Evolutionary conservation across 2,113 vertebrate genomes (phyloP), one percentile per base, ranked within the genome.

Genomic region (Butorides virescens): DNA sequence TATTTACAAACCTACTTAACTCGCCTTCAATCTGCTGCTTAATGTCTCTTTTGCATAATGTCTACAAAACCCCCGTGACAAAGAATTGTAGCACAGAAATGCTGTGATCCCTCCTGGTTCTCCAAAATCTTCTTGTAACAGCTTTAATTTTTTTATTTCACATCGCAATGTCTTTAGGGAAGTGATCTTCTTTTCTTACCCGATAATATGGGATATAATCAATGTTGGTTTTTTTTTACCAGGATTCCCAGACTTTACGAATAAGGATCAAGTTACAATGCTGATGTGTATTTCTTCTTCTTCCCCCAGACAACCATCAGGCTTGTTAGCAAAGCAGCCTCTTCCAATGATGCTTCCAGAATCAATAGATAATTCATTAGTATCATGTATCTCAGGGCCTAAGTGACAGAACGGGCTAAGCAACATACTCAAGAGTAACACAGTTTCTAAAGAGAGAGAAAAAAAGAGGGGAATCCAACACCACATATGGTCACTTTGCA

Each of bases 331-430:
- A 88, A 56, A 63, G 55, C 42, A 82, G 82, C 39, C 42, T 73
- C 55, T 86, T 90, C 2, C 20, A 73, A 4, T 0, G 8, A 67
- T 15, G 49, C 39, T 36, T 91, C 52, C 87, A 66, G 37, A 91
- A 95, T 95, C 91, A 68, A 94, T 47, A 93, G 79, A 26, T 70
- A 94, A 93, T 91, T 93, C 75, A 90, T 67, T 73, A 94, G 59
- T 18, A 86, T 83, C 78, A 67, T 13, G 75, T 70, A 74, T 94
- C 56, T 95, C 59, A 37, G 65, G 86, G 72, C 44, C 79, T 77
- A 95, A 92, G 4, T 70, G 90, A 81, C 90, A 94, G 56, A 84
- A 84, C 34, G 81, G 56, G 56, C 30, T 72, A 52, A 92, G 56
- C 52, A 89, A 75, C 68, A 29, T 9, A 89, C 49, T 93, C 65